Evolutionary conservation across 2,888 invertebrate genomes (phyloP).

Genomic region (Diarsia brunnea): DNA sequence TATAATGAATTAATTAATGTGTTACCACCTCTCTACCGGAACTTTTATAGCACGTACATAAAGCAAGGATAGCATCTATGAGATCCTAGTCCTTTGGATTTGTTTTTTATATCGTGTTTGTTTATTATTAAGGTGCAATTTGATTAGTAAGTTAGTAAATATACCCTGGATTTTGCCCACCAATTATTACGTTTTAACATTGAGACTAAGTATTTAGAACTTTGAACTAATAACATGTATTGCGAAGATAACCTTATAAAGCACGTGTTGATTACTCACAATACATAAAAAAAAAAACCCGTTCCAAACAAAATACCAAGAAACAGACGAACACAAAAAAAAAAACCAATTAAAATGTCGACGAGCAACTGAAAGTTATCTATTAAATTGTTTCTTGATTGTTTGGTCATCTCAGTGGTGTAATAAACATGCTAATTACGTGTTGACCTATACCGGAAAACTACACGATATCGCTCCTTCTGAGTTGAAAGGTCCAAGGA

Average conservation of each 20-base stretch:
- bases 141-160: conserved; percentile 8
- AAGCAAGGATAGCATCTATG: too few relatives aligned
- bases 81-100: neutral
- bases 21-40: neutral
- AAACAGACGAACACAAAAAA: conserved; percentile 2
- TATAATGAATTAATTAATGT: neutral
- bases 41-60: too few relatives aligned
- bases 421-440: conserved; percentile 48
- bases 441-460: conserved; percentile 52
- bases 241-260: conserved; percentile 26
- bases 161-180: neutral
- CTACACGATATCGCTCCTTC: conserved; percentile 32
- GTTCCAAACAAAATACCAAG: conserved; percentile 23
- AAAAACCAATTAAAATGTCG: conserved; percentile 11
- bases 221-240: neutral
- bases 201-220: conserved; percentile 7
- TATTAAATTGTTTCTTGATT: conserved; percentile 21
- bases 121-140: neutral
- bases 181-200: neutral
- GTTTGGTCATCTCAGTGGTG: conserved; percentile 35
- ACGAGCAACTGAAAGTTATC: conserved; percentile 20
- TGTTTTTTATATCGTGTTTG: too few relatives aligned
- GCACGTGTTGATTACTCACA: conserved; percentile 20
- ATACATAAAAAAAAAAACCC: neutral
- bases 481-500: conserved; percentile 48